Percentiles rank a stretch among this genome's conserved stretches.
These are phyloP conservation scores for Morphnarchus princeps DNA, from an alignment of 2,113 vertebrate species.

Conservation along the genomic window DNA sequence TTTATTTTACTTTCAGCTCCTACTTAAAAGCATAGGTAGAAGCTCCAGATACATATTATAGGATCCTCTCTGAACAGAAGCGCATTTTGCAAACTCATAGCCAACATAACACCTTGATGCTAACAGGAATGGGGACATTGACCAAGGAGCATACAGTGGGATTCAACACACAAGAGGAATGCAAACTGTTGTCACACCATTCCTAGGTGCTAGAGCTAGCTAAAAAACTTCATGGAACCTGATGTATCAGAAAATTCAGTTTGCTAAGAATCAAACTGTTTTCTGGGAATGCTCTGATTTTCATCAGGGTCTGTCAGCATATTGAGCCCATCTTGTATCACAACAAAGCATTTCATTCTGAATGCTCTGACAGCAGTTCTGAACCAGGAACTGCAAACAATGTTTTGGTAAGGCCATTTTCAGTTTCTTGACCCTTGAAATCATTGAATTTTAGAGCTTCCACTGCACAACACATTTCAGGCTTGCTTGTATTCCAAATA, in stretches of 20 bases:
- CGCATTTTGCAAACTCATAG: not conserved
- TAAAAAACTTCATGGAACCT: not conserved
- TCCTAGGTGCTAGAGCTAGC: not conserved
- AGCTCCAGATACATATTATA: not conserved
- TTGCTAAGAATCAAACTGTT: not conserved
- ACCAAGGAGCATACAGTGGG: not conserved
- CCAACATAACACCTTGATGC: not conserved
- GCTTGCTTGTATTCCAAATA: not conserved
- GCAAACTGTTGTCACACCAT: not conserved
- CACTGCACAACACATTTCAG: not conserved
- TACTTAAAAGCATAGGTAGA: not conserved
- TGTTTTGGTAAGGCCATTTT: not conserved
- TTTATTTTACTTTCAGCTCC: not conserved
- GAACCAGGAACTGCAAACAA: not conserved
- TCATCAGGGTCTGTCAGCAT: rapidly evolving
- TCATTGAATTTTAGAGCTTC: not conserved
- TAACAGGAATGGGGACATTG: not conserved
- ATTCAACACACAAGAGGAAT: not conserved
- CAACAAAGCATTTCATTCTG: not conserved
- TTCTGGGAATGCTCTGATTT: not conserved
- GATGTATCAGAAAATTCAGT: not conserved
- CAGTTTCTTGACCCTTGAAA: not conserved
- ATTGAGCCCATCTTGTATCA: not conserved
- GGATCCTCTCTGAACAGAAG: not conserved
- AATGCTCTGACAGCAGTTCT: not conserved